phyloP scores from a whole-genome alignment of 92 coral and sea anemone species.

The Ricordea florida region DNA sequence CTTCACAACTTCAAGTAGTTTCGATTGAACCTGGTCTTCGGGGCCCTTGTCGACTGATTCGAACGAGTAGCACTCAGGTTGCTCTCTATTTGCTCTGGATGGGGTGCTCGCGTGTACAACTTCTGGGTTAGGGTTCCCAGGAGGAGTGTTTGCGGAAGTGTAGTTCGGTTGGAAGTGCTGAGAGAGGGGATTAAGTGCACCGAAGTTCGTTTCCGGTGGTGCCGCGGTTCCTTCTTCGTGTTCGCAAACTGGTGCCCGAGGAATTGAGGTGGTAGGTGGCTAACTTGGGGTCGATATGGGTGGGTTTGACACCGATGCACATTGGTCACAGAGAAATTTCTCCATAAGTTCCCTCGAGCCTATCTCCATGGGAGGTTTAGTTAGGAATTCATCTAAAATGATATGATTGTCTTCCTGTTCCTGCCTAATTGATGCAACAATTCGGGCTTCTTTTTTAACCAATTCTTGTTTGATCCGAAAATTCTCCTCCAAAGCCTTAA shows the following conservation, averaged over 20 bases:
- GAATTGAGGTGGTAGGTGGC: too few relatives aligned
- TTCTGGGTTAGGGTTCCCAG: neutral
- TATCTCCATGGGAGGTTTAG: too few relatives aligned
- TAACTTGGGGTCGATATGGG: neutral
- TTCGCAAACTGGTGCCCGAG: too few relatives aligned
- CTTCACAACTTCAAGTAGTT: conserved; percentile 29
- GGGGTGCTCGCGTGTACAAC: neutral
- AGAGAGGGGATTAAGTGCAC: neutral
- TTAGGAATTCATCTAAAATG: too few relatives aligned
- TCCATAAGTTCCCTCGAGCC: too few relatives aligned
- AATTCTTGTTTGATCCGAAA: conserved; percentile 22
- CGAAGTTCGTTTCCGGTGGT: neutral
- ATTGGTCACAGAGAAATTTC: too few relatives aligned
- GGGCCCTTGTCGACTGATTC: neutral
- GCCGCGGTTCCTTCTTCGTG: too few relatives aligned
- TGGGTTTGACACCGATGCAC: too few relatives aligned
- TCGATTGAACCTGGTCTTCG: neutral
- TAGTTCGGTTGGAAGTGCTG: neutral
- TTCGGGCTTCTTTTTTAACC: conserved; percentile 37
- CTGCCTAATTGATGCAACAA: neutral
- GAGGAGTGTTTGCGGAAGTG: neutral
- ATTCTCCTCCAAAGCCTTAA: conserved; percentile 11
- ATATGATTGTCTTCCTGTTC: too few relatives aligned
- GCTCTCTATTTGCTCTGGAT: neutral
- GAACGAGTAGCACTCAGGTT: neutral